Percentiles rank a stretch among this genome's conserved stretches.
phyloP scores from a whole-genome alignment of 2,888 invertebrate species.

The Epinotia brunnichana region DNA sequence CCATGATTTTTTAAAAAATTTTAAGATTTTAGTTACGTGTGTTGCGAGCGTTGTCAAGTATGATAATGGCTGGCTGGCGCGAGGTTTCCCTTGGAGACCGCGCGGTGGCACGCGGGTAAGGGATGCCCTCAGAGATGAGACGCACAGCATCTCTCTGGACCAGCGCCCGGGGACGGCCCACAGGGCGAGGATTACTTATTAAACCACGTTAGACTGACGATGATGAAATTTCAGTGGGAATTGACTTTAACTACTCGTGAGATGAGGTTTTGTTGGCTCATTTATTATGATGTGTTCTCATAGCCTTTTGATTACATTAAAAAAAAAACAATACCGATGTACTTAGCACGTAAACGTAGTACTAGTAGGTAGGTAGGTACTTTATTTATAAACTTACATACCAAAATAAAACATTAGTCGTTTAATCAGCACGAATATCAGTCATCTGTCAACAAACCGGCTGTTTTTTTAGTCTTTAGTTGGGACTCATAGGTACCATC shows the following conservation, averaged over 20 bases:
- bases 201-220: constrained; percentile 80
- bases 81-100: constrained; percentile 76
- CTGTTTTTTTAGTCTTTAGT: too few relatives aligned
- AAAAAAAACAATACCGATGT: neutral
- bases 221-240: constrained; percentile 83
- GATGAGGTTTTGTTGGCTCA: constrained; percentile 75
- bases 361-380: too few relatives aligned
- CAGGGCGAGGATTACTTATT: constrained; percentile 77
- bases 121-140: constrained; percentile 73
- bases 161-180: constrained; percentile 74
- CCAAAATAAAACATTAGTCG: too few relatives aligned
- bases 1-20: constrained; percentile 48
- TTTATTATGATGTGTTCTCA: constrained; percentile 64
- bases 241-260: constrained; percentile 77
- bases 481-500: too few relatives aligned
- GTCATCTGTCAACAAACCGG: too few relatives aligned
- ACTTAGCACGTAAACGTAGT: neutral
- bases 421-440: too few relatives aligned
- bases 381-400: too few relatives aligned
- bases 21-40: constrained; percentile 50
- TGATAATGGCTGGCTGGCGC: constrained; percentile 64
- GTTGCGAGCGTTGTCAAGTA: constrained; percentile 55
- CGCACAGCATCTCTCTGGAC: constrained; percentile 74
- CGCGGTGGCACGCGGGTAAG: constrained; percentile 64
- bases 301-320: neutral